Evolutionary conservation across 2,113 vertebrate genomes (phyloP), one percentile per base, ranked within the genome.

Genomic region (Hystrix cristata): DNA sequence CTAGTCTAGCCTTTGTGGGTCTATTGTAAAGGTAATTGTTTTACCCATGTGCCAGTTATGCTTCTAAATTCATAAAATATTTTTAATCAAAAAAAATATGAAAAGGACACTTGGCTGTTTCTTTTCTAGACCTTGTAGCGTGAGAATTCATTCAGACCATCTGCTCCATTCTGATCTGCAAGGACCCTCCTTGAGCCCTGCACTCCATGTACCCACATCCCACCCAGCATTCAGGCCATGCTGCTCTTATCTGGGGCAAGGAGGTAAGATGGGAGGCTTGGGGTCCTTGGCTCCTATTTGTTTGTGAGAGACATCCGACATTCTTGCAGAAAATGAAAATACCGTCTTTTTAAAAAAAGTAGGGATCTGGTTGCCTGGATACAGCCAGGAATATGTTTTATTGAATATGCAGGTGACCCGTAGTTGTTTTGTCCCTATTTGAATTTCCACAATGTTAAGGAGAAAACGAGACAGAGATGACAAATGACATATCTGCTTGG

Each of bases 311-410:
- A 91, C 80, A 93, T 48, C 62, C 3, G 27, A 53, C 48, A 60
- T 93, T 92, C 90, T 87, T 96, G 82, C 64, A 84, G 67, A 90
- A 67, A 60, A 90, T 4, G 23, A 60, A 81, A 92, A 57, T 57
- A 31, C 86, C 88, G 46, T 69, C 53, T 97, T 95, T 55, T 48
- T 69, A 55, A 72, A 53, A 96, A 53, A 96, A 53, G 27, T 78
- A 78, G 72, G 18, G 69, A 74, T 21, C 85, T 25, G 15, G 27
- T 86, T 90, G 85, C 48, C 79, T 81, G 43, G 51, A 92, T 87
- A 91, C 53, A 38, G 43, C 16, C 59, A 57, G 88, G 89, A 93
- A 91, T 79, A 27, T 6, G 2, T 19, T 19, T 57, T 29, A 31
- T 46, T 76, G 59, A 53, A 69, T 85, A 71, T 87, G 53, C 4